Evolutionary conservation across 2,797 vertebrate species (phyloP), one percentile per base, ranked within the genome.

Genomic region (Sebastes minor): DNA sequence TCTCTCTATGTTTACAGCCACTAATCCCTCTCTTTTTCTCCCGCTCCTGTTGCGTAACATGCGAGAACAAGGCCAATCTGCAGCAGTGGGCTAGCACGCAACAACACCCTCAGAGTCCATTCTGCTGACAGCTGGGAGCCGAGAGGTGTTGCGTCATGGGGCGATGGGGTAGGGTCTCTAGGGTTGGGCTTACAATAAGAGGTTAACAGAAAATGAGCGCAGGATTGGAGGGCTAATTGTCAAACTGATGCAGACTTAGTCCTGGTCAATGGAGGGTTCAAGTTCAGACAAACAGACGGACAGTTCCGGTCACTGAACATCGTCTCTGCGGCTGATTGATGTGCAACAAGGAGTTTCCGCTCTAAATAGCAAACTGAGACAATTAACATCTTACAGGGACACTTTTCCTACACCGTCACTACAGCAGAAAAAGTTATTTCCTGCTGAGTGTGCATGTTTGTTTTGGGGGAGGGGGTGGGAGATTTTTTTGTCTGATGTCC

Each of bases 41-140:
- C 7, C 42, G 49, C 61, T 38, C 61, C 46, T 53, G 82, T 95
- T 95, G 74, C 77, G 1, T 92, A 94, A 95, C 71, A 22, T 16
- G 55, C 78, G 65, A 78, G 71, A 92, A 90, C 42, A 18, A 85
- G 85, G 84, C 80, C 81, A 86, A 74, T 78, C 80, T 81, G 60
- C 65, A 60, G 46, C 74, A 65, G 80, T 5, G 46, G 63, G 18
- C 30, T 18, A 28, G 52, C 79, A 84, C 22, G 76, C 73, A 78
- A 65, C 5, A 12, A 61, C 64, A 56, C 77, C 42, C 71, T 66
- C 71, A 60, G 56, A 72, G 38, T 11, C 28, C 62, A 33, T 20
- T 9, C 11, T 46, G 30, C 53, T 55, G 68, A 56, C 63, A 76
- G 66, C 71, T 46, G 79, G 62, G 49, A 46, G 8, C 11, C 2